These are phyloP conservation scores for Philhelius pedissequus DNA, from an alignment of 2,888 invertebrate genomes.

Conservation along the genomic window DNA sequence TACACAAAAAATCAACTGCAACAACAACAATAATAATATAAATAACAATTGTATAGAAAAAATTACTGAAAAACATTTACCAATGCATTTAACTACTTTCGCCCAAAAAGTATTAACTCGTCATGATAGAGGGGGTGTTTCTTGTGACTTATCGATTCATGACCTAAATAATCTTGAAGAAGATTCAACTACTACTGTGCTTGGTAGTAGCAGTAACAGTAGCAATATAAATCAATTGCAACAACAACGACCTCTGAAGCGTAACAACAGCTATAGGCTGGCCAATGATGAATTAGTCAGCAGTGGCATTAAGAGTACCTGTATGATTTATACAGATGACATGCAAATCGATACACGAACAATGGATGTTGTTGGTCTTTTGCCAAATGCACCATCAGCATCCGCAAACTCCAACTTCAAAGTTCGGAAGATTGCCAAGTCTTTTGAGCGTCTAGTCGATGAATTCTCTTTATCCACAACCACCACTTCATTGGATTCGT, in stretches of 20 bases:
- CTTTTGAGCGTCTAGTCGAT: slow-evolving; percentile 78
- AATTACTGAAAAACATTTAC: slow-evolving; percentile 50
- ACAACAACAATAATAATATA: slow-evolving; percentile 34
- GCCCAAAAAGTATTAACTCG: slow-evolving; percentile 22
- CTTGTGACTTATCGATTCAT: slow-evolving; percentile 63
- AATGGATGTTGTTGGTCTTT: not conserved
- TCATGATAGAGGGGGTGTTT: slow-evolving; percentile 4
- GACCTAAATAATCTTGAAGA: slow-evolving; percentile 55
- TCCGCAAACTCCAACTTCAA: slow-evolving; percentile 16
- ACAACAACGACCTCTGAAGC: slow-evolving; percentile 81
- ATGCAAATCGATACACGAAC: slow-evolving; percentile 46
- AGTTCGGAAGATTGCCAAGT: slow-evolving; percentile 82
- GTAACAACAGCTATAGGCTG: slow-evolving; percentile 91
- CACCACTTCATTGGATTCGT: slow-evolving; percentile 75
- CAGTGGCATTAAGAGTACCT: slow-evolving; percentile 79
- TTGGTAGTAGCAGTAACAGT: slow-evolving; percentile 25
- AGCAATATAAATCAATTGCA: slow-evolving; percentile 27
- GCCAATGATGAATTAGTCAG: slow-evolving; percentile 82
- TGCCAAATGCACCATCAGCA: not conserved
- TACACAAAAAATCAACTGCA: slow-evolving; percentile 44
- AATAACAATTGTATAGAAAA: slow-evolving; percentile 53
- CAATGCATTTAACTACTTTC: slow-evolving; percentile 40
- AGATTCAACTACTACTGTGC: slow-evolving; percentile 29
- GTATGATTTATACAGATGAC: slow-evolving; percentile 69
- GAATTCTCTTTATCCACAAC: slow-evolving; percentile 76